These are phyloP conservation scores for Pogonus chalceus DNA, from an alignment of 1,140 invertebrate genomes.

Conservation along the genomic window DNA sequence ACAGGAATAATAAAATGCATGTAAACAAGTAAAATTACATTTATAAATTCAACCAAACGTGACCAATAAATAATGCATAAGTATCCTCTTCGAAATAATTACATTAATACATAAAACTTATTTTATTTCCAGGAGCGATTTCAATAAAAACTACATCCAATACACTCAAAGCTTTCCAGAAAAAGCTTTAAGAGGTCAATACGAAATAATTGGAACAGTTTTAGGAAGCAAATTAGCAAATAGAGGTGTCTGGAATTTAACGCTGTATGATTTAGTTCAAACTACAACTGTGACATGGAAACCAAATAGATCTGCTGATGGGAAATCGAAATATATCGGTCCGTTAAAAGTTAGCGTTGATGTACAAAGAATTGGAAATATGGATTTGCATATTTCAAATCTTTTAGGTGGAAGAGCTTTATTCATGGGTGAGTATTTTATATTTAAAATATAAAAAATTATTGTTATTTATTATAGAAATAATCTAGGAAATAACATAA, in stretches of 20 bases:
- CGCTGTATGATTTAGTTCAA: slow-evolving; percentile 61
- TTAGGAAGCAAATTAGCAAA: slow-evolving; percentile 49
- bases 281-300: slow-evolving; percentile 58
- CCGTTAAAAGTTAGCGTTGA: slow-evolving; percentile 55
- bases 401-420: slow-evolving; percentile 50
- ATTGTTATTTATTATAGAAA: too few species aligned
- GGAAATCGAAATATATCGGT: slow-evolving; percentile 31
- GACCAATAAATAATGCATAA: not conserved
- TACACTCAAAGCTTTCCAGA: slow-evolving; percentile 74
- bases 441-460: too few species aligned
- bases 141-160: slow-evolving; percentile 48
- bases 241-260: slow-evolving; percentile 60
- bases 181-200: slow-evolving; percentile 59
- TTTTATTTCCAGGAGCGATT: slow-evolving; percentile 49
- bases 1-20: too few species aligned
- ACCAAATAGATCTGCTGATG: slow-evolving; percentile 32
- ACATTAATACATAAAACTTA: not conserved
- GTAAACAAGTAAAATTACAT: not conserved
- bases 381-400: slow-evolving; percentile 68
- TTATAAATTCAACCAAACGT: not conserved
- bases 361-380: slow-evolving; percentile 59
- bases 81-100: slow-evolving; percentile 7
- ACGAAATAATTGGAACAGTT: slow-evolving; percentile 50
- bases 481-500: too few species aligned
- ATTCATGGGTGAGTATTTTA: not conserved